Base-by-base conservation (phyloP, 2,113 vertebrate species). In the Peromyscus californicus region DNA sequence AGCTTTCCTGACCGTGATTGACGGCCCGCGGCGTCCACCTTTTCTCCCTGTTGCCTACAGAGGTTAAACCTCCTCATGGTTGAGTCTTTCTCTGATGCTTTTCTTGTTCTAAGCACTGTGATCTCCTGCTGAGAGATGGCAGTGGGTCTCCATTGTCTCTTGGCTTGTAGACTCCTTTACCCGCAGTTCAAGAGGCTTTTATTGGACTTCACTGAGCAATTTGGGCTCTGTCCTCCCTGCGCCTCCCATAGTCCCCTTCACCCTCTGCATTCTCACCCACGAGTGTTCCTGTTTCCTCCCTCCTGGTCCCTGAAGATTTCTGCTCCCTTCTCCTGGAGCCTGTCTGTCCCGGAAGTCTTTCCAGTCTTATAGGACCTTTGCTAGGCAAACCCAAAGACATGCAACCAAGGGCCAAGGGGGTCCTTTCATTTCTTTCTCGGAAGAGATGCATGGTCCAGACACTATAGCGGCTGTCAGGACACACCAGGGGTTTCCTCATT, bases 391-490 rank as follows among this genome's bases (percentile, higher is more conserved):
- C 42, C 74, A 51, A 83, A 88, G 70, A 89, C 69, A 78, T 36
- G 76, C 11, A 36, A 72, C 5, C 36, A 36, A 96, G 39, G 36
- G 17, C 33, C 7, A 17, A 74, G 21, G 29, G 16, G 21, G 17
- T 39, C 39, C 94, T 91, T 78, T 72, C 1, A 54, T 42, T 78
- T 90, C 74, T 89, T 93, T 95, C 86, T 91, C 82, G 61, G 69
- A 89, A 91, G 85, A 76, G 39, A 57, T 22, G 3, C 5, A 51
- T 51, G 3, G 17, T 86, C 72, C 42, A 61, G 39, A 13, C 36
- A 4, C 33, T 72, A 2, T 61, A 45, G 4, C 36, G 70, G 57
- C 45, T 48, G 29, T 74, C 2, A 16, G 69, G 31, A 26, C 13
- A 17, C 36, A 79, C 15, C 82, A 31, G 12, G 19, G 61, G 29